Evolutionary conservation across 2,113 vertebrate species (phyloP).

Genomic region (Apodemus sylvaticus): DNA sequence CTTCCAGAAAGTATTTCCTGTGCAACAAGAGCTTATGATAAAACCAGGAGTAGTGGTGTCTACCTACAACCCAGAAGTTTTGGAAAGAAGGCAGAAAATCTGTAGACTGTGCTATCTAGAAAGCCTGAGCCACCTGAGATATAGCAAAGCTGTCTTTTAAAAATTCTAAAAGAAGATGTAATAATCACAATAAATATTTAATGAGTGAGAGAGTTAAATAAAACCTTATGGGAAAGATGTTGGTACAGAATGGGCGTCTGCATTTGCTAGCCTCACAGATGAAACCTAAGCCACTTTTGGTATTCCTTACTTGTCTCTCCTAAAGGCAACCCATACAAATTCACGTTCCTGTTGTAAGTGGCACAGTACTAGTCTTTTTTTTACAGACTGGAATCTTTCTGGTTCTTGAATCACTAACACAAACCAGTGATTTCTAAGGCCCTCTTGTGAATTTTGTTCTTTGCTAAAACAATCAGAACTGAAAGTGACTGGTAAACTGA

Average conservation of each 20-base stretch:
- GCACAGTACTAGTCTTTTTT: background rate
- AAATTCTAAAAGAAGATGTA: too few relatives aligned
- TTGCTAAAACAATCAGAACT: background rate
- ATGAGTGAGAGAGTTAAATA: background rate
- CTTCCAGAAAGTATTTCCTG: background rate
- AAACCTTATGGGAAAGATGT: background rate
- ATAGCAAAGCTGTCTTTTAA: background rate
- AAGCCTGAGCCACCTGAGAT: background rate
- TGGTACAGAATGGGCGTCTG: background rate
- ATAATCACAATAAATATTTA: background rate
- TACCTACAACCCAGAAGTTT: accelerated
- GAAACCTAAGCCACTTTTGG: background rate
- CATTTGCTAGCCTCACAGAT: background rate
- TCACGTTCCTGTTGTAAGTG: background rate
- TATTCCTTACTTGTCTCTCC: background rate
- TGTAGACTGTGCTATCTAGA: background rate
- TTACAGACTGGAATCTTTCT: background rate
- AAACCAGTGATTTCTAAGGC: background rate
- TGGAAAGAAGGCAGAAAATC: background rate
- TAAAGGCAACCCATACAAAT: background rate
- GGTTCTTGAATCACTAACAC: background rate
- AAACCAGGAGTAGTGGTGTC: background rate
- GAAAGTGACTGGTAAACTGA: background rate
- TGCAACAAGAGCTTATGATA: background rate
- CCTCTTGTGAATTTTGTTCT: background rate